A percentile compares a stretch with the other conserved stretches of the same genome.
phyloP scores from a whole-genome alignment of 2,797 vertebrate species.

The Mormyrus proboscirostris region DNA sequence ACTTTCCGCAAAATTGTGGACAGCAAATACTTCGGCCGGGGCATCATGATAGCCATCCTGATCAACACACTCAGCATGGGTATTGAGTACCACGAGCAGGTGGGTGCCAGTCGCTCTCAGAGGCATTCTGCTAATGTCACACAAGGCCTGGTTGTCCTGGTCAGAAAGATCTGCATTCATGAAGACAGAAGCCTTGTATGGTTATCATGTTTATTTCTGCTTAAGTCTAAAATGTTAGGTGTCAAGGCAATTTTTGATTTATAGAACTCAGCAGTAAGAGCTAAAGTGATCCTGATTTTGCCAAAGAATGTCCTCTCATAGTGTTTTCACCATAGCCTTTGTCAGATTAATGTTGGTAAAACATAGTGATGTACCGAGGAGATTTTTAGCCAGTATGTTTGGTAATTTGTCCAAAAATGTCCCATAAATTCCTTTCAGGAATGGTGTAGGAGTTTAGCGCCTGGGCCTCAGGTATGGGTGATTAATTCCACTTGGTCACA shows the following conservation, averaged over 20 bases:
- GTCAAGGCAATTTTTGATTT: neutral
- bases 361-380: neutral
- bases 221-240: neutral
- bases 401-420: neutral
- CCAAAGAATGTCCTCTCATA: neutral
- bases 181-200: neutral
- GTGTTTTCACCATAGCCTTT: neutral
- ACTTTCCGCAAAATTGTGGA: constrained; percentile 84
- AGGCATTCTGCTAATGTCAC: neutral
- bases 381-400: neutral
- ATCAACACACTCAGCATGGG: constrained; percentile 88
- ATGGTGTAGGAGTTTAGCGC: neutral
- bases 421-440: neutral
- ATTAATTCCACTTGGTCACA: neutral
- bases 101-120: constrained; percentile 44
- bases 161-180: neutral
- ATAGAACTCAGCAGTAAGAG: neutral
- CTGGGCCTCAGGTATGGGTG: neutral
- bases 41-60: constrained; percentile 86
- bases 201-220: neutral
- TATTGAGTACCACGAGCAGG: constrained; percentile 84
- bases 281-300: neutral
- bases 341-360: neutral
- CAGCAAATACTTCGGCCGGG: constrained; percentile 83
- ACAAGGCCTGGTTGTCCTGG: neutral